phyloP scores from a whole-genome alignment of 2,888 invertebrate genomes.

The Perithous albicinctus region DNA sequence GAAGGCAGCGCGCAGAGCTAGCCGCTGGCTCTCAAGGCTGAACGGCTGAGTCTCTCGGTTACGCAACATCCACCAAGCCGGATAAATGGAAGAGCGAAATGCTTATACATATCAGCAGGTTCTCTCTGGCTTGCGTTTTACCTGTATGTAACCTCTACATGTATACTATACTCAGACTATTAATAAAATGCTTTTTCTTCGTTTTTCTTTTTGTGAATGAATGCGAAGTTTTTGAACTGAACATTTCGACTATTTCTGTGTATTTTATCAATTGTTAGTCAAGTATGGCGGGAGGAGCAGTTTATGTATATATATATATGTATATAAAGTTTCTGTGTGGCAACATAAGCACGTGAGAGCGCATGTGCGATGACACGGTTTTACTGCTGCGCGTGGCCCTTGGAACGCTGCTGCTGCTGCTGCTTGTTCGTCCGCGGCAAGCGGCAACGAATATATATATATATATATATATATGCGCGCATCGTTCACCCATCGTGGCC shows the following conservation, averaged over 20 bases:
- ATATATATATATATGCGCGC: too few species aligned
- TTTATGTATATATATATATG: too few species aligned
- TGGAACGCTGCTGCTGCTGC: not conserved
- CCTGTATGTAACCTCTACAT: not conserved
- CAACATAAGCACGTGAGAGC: not conserved
- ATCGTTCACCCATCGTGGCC: conserved; percentile 11
- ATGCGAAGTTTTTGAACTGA: not conserved
- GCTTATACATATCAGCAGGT: not conserved
- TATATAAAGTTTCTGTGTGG: too few species aligned
- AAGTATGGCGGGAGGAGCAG: not conserved
- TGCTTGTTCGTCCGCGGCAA: not conserved
- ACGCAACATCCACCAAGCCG: conserved; percentile 65
- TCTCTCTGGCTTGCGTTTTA: too few species aligned
- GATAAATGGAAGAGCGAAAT: conserved; percentile 51
- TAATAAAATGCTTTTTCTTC: not conserved
- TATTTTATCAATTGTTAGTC: conserved; percentile 1
- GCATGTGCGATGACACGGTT: conserved; percentile 33
- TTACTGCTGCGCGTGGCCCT: conserved; percentile 31
- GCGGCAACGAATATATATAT: not conserved
- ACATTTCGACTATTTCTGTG: not conserved
- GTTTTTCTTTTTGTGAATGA: too few species aligned
- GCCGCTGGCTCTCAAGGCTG: conserved; percentile 62
- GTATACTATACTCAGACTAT: too few species aligned
- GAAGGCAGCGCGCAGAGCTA: not conserved
- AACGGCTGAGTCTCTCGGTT: conserved; percentile 58